These are phyloP conservation scores for Anguilla megastoma DNA, from an alignment of 2,797 vertebrate genomes.

Conservation along the genomic window DNA sequence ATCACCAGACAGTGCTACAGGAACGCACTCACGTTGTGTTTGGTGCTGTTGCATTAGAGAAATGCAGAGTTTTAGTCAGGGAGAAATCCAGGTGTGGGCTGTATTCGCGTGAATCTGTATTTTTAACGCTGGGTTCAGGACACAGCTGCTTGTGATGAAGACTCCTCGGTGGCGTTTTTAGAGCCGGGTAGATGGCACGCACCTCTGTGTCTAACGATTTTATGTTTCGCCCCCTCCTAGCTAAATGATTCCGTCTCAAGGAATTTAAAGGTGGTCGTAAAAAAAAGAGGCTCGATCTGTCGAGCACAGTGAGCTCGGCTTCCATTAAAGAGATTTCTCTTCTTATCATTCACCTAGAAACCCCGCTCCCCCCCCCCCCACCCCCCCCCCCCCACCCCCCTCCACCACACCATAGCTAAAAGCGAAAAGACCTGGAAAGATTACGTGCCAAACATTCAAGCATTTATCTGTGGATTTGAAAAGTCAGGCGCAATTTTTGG, in stretches of 20 bases:
- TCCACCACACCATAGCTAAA: neutral
- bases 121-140: neutral
- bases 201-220: neutral
- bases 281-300: constrained; percentile 7
- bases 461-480: constrained; percentile 14
- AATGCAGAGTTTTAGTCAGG: neutral
- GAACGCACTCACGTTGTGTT: neutral
- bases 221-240: neutral
- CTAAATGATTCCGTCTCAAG: constrained; percentile 24
- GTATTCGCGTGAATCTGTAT: neutral
- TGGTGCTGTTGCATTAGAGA: neutral
- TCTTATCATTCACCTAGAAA: constrained; percentile 16
- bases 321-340: constrained; percentile 7
- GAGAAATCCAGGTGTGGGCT: neutral
- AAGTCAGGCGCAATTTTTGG: neutral
- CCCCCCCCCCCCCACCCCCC: neutral
- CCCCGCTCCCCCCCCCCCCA: neutral
- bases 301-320: neutral
- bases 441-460: neutral
- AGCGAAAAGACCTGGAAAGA: neutral
- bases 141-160: neutral
- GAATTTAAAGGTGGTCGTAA: constrained; percentile 15
- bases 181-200: neutral
- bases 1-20: neutral
- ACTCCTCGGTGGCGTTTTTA: neutral